phyloP scores from a whole-genome alignment of 2,113 vertebrate species.

The Salvelinus sp. region DNA sequence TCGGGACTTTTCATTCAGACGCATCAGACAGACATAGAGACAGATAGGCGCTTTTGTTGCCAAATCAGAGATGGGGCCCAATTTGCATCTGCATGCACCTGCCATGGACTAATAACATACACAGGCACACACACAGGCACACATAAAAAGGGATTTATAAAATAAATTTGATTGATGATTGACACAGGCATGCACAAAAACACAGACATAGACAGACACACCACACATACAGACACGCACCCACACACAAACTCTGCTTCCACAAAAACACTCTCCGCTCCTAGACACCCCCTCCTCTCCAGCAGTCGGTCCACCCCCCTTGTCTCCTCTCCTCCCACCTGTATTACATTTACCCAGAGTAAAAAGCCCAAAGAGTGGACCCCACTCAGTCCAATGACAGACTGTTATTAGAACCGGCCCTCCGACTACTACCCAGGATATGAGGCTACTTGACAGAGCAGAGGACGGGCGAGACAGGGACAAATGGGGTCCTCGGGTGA shows the following conservation, averaged over 20 bases:
- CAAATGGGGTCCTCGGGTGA: slow-evolving; percentile 9
- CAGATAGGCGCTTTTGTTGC: slow-evolving; percentile 15
- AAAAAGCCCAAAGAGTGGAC: slow-evolving; percentile 49
- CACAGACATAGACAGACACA: background rate
- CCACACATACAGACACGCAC: background rate
- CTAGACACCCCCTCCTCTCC: too few relatives aligned
- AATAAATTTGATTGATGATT: too few relatives aligned
- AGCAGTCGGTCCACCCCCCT: background rate
- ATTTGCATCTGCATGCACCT: slow-evolving; percentile 27
- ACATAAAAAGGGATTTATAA: background rate
- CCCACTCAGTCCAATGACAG: slow-evolving; percentile 45
- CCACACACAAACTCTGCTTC: background rate
- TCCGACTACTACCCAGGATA: slow-evolving; percentile 14
- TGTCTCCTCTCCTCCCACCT: background rate
- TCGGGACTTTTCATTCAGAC: background rate
- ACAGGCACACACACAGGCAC: background rate
- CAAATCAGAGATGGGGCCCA: slow-evolving; percentile 17
- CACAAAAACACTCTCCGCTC: background rate
- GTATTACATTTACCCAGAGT: background rate
- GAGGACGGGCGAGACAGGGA: background rate
- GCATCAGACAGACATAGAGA: background rate
- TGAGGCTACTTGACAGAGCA: slow-evolving; percentile 20
- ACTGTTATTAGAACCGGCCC: slow-evolving; percentile 51
- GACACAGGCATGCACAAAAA: too few relatives aligned
- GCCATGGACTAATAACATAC: background rate